Evolutionary conservation across 92 coral and sea anemone species (phyloP), one percentile per base, ranked within the genome.

Genomic region (Zoanthus sociatus): DNA sequence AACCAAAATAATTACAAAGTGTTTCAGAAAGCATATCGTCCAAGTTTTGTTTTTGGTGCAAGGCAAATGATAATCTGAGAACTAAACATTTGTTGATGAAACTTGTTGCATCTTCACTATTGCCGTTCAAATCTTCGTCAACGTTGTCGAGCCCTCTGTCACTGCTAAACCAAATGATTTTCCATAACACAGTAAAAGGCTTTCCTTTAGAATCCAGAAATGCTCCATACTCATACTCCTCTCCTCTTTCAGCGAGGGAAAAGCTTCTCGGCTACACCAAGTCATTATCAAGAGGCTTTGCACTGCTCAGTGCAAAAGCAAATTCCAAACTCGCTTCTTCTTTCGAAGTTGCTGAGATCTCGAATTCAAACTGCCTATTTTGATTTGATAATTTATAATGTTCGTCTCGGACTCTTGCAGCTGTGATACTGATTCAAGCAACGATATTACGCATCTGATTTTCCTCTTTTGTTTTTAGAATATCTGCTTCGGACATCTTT

Each of bases 361-460:
- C 46, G 66, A 76, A 50, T 9, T 75, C 63, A 75, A 75, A 48
- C 17, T 75, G 79, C 37, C 79, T 75, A 75, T 46, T 75, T 75
- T 18, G 60, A 75, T 75, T 64, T 0, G 37, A 75, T 8, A 75
- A 47, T 30, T 44, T 47, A 37, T 20, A n/a, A 75, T 47, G 63
- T 20, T 63, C 6, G 77, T 73, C 4, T 42, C 30, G 53, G 61
- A 46, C 58, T 76, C 67, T 76, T 50, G 42, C 81, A 76, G 67
- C 67, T 76, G 81, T 76, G 82, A 51, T 53, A 53, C 82, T 76
- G 82, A 51, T 53, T 76, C 82, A 33, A 76, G 67, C 81, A 9
- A 76, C 66, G 48, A 76, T 51, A 76, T 53, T 18, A 76, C 47
- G 68, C 26, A 76, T 76, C 82, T 76, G 82, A 76, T 76, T 76